phyloP scores from a whole-genome alignment of 2,797 vertebrate genomes.

The Pyrocephalus nanus region DNA sequence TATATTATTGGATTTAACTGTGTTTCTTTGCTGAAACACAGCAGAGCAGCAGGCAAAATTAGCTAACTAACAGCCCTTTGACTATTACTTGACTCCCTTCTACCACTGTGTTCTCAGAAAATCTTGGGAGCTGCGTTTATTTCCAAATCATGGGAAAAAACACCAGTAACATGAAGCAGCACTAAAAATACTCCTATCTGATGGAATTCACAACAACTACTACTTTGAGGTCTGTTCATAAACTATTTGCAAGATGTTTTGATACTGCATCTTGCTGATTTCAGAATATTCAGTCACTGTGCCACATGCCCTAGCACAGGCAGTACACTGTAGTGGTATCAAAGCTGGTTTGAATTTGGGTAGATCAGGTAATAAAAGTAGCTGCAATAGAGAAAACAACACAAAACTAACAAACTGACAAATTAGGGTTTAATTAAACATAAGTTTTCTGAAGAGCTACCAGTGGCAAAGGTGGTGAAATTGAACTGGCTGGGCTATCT shows the following conservation, averaged over 20 bases:
- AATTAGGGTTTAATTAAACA: neutral
- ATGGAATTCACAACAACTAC: neutral
- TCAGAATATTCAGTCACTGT: neutral
- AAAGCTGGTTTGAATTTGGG: neutral
- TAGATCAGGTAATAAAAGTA: neutral
- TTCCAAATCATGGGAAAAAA: neutral
- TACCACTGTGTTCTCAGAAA: neutral
- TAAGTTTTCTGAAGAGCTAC: neutral
- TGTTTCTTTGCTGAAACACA: neutral
- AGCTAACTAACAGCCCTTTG: neutral
- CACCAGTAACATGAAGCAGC: fast-evolving
- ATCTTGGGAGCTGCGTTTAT: neutral
- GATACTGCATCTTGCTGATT: neutral
- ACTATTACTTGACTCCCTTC: neutral
- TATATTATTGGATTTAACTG: neutral
- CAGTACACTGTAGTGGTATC: neutral
- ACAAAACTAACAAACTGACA: neutral
- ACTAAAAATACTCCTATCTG: neutral
- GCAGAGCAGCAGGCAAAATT: neutral
- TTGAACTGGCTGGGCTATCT: neutral
- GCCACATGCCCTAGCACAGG: neutral
- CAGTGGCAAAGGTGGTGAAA: neutral
- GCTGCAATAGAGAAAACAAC: neutral
- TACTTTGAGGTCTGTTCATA: neutral
- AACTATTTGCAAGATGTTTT: neutral